Percentiles rank a stretch among this genome's conserved stretches.
Evolutionary conservation across 2,888 invertebrate genomes (phyloP).

Genomic region (Tetranychus piercei): DNA sequence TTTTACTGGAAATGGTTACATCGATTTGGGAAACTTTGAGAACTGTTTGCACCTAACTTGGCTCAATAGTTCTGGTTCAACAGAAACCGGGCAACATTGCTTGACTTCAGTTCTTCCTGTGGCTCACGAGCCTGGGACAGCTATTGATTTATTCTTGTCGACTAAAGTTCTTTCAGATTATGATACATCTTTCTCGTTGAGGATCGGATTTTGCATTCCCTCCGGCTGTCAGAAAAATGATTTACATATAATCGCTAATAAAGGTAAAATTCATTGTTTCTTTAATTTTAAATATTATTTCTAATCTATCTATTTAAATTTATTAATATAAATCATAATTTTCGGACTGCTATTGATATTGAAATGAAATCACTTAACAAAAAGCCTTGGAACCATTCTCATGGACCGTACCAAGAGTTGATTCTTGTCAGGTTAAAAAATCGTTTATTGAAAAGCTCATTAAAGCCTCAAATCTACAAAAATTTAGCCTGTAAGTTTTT

Average conservation of each 20-base stretch:
- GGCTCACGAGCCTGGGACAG: neutral
- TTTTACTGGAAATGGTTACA: neutral
- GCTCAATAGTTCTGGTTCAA: neutral
- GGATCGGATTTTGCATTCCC: neutral
- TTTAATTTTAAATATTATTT: neutral
- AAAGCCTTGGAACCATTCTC: neutral
- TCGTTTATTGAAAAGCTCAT: neutral
- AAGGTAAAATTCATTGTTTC: neutral
- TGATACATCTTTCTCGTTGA: neutral
- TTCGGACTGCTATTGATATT: neutral
- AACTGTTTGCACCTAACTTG: neutral
- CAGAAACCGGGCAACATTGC: neutral
- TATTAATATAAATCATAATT: neutral
- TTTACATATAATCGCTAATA: neutral
- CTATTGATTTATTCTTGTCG: neutral
- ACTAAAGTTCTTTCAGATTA: neutral
- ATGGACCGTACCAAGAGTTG: neutral
- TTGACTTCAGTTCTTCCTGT: neutral
- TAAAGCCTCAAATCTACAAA: neutral
- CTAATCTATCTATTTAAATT: neutral
- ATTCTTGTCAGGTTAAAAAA: neutral
- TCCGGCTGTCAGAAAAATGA: neutral
- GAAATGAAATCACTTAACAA: neutral
- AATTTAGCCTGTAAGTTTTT: neutral
- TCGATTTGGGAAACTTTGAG: neutral